Base-by-base conservation (phyloP, 2,888 invertebrate species). In the Lasioglossum villosulum region DNA sequence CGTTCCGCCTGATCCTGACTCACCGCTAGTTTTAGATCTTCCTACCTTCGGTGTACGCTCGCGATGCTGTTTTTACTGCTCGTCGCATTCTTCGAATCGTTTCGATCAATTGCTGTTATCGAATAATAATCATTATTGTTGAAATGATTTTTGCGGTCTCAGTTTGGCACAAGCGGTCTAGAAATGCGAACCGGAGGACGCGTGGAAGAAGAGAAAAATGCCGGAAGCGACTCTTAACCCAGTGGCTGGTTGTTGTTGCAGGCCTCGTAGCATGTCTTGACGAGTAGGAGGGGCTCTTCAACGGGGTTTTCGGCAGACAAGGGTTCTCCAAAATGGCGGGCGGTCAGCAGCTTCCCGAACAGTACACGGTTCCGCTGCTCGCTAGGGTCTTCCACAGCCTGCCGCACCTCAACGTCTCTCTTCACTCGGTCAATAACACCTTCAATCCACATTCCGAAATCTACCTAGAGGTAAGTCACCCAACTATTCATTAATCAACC, bases 381-480 rank as follows among this genome's bases (percentile, higher is more conserved):
- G 98, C 98, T 94, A 97, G 97, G 95, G 96, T 98, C 95, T 97
- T 99, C 95, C 98, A 99, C 96, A 96, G 97, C 93, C 96, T 99
- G 96, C 99, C 99, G 88, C 99, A 99, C 96, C 96, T 98, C 95
- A 98, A 99, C 95, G 98, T 98, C 94, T 97, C 98, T 92, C 97
- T 99, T 94, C 98, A 98, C 95, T 96, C 97, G 92, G 98, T 98
- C 95, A 98, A 99, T 96, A 98, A 97, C 94, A 98, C 98, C 88
- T 99, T 99, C 96, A 97, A 98, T 94, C 98, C 98, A 74, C 97
- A 97, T 93, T 98, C 98, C 94, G 97, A 98, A 92, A 97, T 98
- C 90, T 99, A 99, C 96, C 96, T 98, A 92, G 99, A 99, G 97
- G 98, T 98, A 95, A 96, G 96, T 66, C 66, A 30, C 4, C 63